phyloP scores from a whole-genome alignment of 2,888 invertebrate genomes.

The Fragum sueziense region DNA sequence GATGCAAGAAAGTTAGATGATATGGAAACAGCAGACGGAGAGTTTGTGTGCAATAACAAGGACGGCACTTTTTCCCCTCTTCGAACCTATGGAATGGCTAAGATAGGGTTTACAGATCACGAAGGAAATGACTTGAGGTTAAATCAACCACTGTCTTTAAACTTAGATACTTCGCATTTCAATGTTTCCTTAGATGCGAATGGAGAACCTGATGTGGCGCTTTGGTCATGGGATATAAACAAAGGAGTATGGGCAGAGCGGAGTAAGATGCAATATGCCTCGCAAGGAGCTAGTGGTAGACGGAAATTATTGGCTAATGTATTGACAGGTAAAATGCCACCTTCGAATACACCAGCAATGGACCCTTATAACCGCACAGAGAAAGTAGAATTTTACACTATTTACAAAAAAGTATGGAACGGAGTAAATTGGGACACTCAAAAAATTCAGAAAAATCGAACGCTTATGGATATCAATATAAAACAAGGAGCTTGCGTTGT shows the following conservation, averaged over 20 bases:
- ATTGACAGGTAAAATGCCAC: not conserved
- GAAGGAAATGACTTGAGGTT: constrained; percentile 15
- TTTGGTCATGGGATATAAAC: constrained; percentile 36
- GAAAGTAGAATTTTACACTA: not conserved
- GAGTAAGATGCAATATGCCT: not conserved
- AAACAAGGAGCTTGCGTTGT: constrained; percentile 28
- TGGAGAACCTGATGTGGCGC: constrained; percentile 23
- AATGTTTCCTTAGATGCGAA: constrained; percentile 27
- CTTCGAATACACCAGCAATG: not conserved
- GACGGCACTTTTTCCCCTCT: constrained; percentile 27
- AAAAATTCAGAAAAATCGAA: not conserved
- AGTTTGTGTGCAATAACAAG: constrained; percentile 22
- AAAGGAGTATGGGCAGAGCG: constrained; percentile 38
- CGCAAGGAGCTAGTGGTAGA: not conserved
- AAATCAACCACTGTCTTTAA: constrained; percentile 19
- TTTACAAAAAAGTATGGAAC: not conserved
- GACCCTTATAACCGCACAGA: not conserved
- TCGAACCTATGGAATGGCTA: constrained; percentile 28
- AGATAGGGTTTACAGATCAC: constrained; percentile 7
- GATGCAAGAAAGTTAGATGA: constrained; percentile 27
- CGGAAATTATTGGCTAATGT: constrained; percentile 7
- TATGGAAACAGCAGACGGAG: constrained; percentile 38
- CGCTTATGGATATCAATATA: not conserved
- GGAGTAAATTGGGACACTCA: constrained; percentile 3
- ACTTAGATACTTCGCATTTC: constrained; percentile 21